phyloP scores from a whole-genome alignment of 2,797 vertebrate species.

The Fistularia commersonii region DNA sequence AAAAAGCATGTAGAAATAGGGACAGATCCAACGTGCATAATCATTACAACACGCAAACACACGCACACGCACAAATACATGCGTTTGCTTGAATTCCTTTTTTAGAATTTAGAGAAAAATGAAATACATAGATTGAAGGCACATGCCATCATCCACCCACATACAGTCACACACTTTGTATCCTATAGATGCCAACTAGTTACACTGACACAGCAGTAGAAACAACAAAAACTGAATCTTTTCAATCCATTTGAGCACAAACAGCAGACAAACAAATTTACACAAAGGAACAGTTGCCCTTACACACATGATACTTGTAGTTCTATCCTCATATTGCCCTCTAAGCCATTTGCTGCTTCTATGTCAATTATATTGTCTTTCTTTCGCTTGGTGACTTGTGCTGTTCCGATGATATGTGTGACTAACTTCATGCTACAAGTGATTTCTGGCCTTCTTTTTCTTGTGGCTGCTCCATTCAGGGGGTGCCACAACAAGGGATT shows the following conservation, averaged over 20 bases:
- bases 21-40: slow-evolving; percentile 38
- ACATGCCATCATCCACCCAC: slow-evolving; percentile 60
- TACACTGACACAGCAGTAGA: slow-evolving; percentile 56
- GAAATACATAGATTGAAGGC: slow-evolving; percentile 43
- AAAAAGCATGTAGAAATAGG: slow-evolving; percentile 41
- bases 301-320: slow-evolving; percentile 60
- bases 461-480: too few species aligned
- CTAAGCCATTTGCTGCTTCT: slow-evolving; percentile 18
- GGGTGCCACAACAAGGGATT: slow-evolving; percentile 7
- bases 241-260: slow-evolving; percentile 49
- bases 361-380: too few species aligned
- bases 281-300: slow-evolving; percentile 62
- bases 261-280: slow-evolving; percentile 55
- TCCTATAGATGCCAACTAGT: slow-evolving; percentile 64
- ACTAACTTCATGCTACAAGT: slow-evolving; percentile 76
- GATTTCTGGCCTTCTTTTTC: slow-evolving; percentile 25
- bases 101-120: slow-evolving; percentile 37
- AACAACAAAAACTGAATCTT: slow-evolving; percentile 54
- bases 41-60: slow-evolving; percentile 21
- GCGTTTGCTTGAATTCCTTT: slow-evolving; percentile 42
- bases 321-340: slow-evolving; percentile 66
- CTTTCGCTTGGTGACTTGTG: too few species aligned
- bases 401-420: slow-evolving; percentile 43
- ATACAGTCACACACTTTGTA: slow-evolving; percentile 64
- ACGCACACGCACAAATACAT: slow-evolving; percentile 19